Conservation (phyloP, 2,113 vertebrate species). For the Centropus unirufus region DNA sequence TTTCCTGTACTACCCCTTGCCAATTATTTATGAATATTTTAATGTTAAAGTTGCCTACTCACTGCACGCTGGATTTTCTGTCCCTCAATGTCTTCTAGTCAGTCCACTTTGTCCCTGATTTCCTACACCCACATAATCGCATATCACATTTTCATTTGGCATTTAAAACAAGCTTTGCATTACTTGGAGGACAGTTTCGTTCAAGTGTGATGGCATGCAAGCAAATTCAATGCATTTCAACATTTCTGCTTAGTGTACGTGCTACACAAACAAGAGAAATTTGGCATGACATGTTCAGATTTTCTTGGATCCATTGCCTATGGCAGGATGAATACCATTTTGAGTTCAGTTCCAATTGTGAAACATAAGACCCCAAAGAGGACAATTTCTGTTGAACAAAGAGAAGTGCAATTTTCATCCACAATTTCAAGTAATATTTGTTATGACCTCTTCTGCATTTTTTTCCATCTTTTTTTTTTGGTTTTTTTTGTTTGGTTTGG, state of each 20-base stretch:
- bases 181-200: conserved; percentile 71
- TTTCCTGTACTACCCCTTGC: background rate
- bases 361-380: background rate
- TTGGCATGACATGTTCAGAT: background rate
- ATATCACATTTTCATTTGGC: conserved; percentile 75
- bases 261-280: conserved; percentile 45
- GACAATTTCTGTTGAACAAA: background rate
- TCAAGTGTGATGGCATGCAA: conserved; percentile 79
- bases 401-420: background rate
- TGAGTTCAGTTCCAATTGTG: conserved; percentile 29
- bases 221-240: conserved; percentile 81
- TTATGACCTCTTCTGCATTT: background rate
- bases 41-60: background rate
- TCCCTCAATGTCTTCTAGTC: conserved; percentile 38
- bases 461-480: background rate
- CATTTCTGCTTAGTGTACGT: conserved; percentile 81
- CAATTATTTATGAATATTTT: conserved; percentile 47
- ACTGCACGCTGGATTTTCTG: conserved; percentile 47
- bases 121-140: conserved; percentile 62
- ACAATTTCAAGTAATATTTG: background rate
- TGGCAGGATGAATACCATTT: conserved; percentile 10
- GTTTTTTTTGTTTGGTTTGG: background rate
- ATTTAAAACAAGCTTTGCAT: conserved; percentile 77
- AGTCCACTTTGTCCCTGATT: conserved; percentile 8
- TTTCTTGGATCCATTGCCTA: background rate